These are phyloP conservation scores for Threskiornis aethiopicus DNA, from an alignment of 2,797 vertebrate genomes.

Conservation along the genomic window DNA sequence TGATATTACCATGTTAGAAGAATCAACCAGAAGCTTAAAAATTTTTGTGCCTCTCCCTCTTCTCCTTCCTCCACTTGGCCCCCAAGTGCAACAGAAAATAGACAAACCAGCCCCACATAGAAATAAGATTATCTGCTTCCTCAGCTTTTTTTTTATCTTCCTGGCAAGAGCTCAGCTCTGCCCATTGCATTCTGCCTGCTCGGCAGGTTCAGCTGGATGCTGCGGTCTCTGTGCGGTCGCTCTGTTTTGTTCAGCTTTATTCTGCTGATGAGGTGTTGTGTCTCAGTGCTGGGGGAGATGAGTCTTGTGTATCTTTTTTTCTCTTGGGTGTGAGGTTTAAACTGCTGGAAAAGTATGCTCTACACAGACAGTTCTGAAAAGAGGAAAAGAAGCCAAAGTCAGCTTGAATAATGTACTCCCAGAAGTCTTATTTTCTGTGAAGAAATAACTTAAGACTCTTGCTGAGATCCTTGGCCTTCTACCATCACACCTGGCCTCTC, in stretches of 20 bases:
- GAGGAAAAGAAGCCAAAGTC: background rate
- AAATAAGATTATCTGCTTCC: background rate
- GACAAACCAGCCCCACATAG: background rate
- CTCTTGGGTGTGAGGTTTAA: background rate
- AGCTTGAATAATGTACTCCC: background rate
- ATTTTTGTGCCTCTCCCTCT: background rate
- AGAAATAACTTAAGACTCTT: background rate
- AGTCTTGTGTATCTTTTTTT: background rate
- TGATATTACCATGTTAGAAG: background rate
- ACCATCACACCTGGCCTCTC: background rate
- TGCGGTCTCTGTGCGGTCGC: background rate
- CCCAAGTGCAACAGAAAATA: background rate
- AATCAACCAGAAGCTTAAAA: background rate
- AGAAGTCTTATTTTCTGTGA: background rate
- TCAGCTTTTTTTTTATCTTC: background rate
- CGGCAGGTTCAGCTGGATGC: background rate
- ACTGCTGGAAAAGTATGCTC: background rate
- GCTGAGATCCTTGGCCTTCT: background rate
- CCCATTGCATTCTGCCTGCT: slow-evolving; percentile 16
- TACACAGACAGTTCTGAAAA: background rate
- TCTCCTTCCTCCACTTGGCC: background rate
- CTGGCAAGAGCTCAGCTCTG: background rate
- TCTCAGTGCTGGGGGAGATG: background rate
- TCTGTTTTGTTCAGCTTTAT: background rate
- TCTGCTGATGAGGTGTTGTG: background rate